Evolutionary conservation across 2,113 vertebrate species (phyloP), one percentile per base, ranked within the genome.

Genomic region (Podarcis raffonei): DNA sequence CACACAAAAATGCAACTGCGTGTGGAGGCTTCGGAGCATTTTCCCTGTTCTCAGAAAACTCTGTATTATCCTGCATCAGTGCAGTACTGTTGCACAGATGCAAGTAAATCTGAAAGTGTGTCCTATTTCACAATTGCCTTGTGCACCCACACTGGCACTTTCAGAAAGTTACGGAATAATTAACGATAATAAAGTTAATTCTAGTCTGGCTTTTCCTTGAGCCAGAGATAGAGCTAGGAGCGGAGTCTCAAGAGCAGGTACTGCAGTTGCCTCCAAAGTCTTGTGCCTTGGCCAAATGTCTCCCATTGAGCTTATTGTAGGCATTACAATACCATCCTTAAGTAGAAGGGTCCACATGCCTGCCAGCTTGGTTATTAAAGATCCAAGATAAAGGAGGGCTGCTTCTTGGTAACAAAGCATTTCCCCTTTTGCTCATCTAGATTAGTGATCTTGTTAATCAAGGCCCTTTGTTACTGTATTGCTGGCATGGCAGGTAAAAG

Each of bases 301-400:
- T 68, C 62, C 57, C n/a, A 37, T 37, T 59, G 72, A 27, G 59
- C 80, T 74, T 72, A 13, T 22, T 7, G 39, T 4, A 3, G 79
- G 37, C 48, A 3, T 1, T 20, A 42, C 57, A 53, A 1, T 3
- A 59, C 42, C 72, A 65, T 80, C 78, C 9, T 75, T 79, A 53
- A 85, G 57, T 23, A 3, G 76, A 22, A 37, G 12, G 2, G 22
- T 4, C 68, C 2, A 16, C 1, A 0, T 16, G 59, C 13, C 59
- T 62, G 30, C 27, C 53, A 30, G 25, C 25, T 3, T 82, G 5
- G 32, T 90, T 85, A 83, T 79, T 87, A 81, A 89, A 90, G 87
- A 85, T 71, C 53, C 27, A 62, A 83, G 87, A 86, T 78, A 66
- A 74, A 22, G 30, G 16, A 15, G 6, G 12, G 23, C 16, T 3